Evolutionary conservation across 1,140 invertebrate species (phyloP).

Genomic region (Anastatus disparis): DNA sequence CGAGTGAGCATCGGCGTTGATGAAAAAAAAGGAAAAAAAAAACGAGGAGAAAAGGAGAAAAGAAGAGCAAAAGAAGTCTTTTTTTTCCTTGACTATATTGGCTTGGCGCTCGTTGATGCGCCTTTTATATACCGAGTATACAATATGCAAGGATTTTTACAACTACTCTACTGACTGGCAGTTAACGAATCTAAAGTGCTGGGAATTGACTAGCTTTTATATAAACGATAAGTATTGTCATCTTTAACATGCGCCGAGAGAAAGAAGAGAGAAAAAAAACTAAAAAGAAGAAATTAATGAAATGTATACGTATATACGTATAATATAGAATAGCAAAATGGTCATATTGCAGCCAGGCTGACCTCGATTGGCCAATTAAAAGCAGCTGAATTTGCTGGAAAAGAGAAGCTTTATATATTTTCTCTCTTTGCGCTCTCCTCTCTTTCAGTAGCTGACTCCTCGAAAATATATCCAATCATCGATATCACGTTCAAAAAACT

Average conservation of each 20-base stretch:
- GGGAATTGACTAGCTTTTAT: constrained; percentile 9
- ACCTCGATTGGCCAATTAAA: constrained; percentile 31
- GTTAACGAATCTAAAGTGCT: constrained; percentile 27
- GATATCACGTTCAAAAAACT: too few relatives aligned
- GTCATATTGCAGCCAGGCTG: not conserved
- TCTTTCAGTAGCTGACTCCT: constrained; percentile 1
- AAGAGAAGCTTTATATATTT: too few relatives aligned
- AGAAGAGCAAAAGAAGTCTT: not conserved
- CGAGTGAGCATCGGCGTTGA: constrained; percentile 2
- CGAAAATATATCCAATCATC: too few relatives aligned
- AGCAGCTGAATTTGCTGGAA: constrained; percentile 16
- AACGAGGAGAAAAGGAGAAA: not conserved
- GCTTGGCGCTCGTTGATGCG: too few relatives aligned
- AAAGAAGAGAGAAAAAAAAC: not conserved
- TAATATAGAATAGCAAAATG: too few relatives aligned
- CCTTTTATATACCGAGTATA: too few relatives aligned
- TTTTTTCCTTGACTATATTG: too few relatives aligned
- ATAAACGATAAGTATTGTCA: constrained; percentile 18
- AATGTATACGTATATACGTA: too few relatives aligned
- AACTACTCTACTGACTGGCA: not conserved
- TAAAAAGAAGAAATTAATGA: not conserved
- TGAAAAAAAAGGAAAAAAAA: not conserved
- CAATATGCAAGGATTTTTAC: not conserved
- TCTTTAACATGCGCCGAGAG: too few relatives aligned
- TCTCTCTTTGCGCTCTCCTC: not conserved